Percentiles rank a stretch among this genome's conserved stretches.
Evolutionary conservation across 2,113 vertebrate genomes (phyloP).

Genomic region (Stercorarius parasiticus): DNA sequence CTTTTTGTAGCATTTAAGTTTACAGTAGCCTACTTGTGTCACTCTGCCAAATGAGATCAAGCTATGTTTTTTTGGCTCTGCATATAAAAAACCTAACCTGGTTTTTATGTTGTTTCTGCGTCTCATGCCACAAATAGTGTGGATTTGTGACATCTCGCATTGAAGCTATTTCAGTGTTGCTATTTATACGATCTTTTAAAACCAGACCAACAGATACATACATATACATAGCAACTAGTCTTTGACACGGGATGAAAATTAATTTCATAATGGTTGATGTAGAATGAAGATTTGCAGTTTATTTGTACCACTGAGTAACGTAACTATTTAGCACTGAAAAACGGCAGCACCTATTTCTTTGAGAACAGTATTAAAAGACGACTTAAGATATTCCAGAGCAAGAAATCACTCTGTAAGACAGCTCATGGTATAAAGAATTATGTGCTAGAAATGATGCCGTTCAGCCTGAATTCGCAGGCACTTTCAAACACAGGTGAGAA

Average conservation of each 20-base stretch:
- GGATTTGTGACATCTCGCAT: neutral
- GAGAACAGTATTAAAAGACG: neutral
- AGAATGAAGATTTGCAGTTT: neutral
- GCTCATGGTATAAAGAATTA: neutral
- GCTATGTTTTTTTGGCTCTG: neutral
- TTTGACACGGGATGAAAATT: neutral
- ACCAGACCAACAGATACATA: neutral
- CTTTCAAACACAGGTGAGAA: neutral
- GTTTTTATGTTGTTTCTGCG: neutral
- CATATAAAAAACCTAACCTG: slow-evolving; percentile 27
- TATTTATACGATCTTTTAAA: neutral
- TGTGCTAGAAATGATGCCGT: neutral
- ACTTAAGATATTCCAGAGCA: neutral
- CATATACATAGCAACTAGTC: neutral
- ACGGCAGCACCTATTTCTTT: neutral
- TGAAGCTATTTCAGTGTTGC: neutral
- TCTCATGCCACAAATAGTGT: neutral
- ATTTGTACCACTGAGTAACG: neutral
- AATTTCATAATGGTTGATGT: neutral
- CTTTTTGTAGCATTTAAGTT: neutral
- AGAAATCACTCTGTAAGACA: neutral
- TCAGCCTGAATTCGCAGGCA: neutral
- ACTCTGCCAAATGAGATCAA: neutral
- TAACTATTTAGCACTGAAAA: neutral
- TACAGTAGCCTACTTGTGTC: slow-evolving; percentile 14